These are phyloP conservation scores for Archocentrus centrarchus DNA, from an alignment of 2,113 vertebrate species.

Conservation along the genomic window DNA sequence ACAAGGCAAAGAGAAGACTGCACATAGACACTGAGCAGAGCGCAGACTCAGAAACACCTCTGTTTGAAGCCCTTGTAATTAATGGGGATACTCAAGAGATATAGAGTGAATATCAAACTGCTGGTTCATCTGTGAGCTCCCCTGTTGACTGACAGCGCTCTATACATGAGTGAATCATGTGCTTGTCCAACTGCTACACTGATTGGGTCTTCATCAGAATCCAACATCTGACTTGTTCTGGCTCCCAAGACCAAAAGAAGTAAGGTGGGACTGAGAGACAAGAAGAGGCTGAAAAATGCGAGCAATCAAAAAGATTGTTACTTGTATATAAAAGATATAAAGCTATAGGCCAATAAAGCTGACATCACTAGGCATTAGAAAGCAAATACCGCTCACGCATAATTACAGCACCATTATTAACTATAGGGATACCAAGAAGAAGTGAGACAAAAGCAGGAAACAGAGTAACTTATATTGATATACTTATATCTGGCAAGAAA, in stretches of 20 bases:
- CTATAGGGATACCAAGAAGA: neutral
- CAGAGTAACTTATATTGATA: neutral
- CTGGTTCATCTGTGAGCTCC: neutral
- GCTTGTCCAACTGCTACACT: neutral
- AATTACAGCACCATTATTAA: neutral
- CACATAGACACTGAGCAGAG: neutral
- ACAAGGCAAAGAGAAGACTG: neutral
- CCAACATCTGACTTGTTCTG: neutral
- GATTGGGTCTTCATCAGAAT: constrained; percentile 5
- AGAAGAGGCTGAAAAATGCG: neutral
- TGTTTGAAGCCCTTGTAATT: neutral
- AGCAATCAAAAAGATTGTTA: neutral
- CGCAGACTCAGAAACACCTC: constrained; percentile 5
- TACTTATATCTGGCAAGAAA: neutral
- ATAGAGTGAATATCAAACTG: neutral
- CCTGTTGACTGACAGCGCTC: neutral
- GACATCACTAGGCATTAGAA: neutral
- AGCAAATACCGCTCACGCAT: neutral
- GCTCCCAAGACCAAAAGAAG: neutral
- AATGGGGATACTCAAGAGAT: neutral
- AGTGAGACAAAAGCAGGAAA: neutral
- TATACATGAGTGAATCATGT: neutral
- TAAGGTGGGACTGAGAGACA: neutral
- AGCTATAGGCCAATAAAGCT: neutral
- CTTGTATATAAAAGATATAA: neutral